These are phyloP conservation scores for Hydra vulgaris DNA, from an alignment of 30 jellyfish, hydroid and myxozoan species.

Conservation along the genomic window DNA sequence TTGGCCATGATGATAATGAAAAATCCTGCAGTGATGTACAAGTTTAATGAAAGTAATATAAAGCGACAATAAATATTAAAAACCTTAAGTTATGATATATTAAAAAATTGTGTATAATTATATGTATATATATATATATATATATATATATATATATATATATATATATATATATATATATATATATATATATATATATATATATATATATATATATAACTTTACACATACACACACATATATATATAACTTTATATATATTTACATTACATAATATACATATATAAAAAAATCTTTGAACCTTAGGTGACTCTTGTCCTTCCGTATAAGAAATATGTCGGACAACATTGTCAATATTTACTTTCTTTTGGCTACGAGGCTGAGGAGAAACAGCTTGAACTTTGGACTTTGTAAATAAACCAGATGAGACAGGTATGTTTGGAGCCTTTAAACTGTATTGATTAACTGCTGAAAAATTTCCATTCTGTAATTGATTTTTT, in stretches of 20 bases:
- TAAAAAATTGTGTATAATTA: no score
- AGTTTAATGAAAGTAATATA: neutral
- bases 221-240: no score
- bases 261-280: no score
- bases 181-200: no score
- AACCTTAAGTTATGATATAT: no score
- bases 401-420: constrained; percentile 13
- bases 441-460: neutral
- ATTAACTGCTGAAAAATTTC: constrained; percentile 4
- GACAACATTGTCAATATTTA: constrained; percentile 22
- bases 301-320: constrained; percentile 37
- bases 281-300: no score
- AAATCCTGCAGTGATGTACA: neutral
- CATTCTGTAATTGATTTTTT: neutral
- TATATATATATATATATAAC: no score
- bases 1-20: constrained; percentile 29
- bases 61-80: no score
- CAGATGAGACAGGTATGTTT: neutral
- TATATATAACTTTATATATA: no score
- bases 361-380: constrained; percentile 34
- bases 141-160: no score
- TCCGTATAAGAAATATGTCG: constrained; percentile 22
- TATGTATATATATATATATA: no score
- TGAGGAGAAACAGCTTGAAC: constrained; percentile 34
- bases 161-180: no score